A percentile compares a stretch with the other conserved stretches of the same genome.
Conservation (phyloP, 2,888 invertebrate species). For the Andricus quercusramuli region DNA sequence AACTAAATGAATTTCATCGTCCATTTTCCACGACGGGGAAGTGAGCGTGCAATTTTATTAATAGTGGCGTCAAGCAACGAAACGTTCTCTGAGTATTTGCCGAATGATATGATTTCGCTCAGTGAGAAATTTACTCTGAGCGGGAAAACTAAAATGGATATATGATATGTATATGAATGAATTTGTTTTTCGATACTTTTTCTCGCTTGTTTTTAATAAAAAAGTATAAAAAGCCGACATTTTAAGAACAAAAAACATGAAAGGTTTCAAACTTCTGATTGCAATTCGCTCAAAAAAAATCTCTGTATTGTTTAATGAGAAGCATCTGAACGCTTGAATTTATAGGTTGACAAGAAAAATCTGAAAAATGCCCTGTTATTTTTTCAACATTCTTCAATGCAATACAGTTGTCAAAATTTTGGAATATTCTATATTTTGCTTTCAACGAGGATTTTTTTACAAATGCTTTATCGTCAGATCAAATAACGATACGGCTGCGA, state of each 20-base stretch:
- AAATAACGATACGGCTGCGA: no score
- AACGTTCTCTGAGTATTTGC: constrained; percentile 11
- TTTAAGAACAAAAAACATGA: not conserved
- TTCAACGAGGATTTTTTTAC: no score
- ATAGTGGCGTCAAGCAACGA: constrained; percentile 35
- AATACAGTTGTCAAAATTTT: no score
- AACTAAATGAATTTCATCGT: constrained; percentile 58
- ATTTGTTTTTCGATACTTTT: not conserved
- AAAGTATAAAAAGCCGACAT: not conserved
- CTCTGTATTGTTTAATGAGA: no score
- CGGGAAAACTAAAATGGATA: not conserved
- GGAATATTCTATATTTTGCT: no score
- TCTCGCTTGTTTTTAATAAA: not conserved
- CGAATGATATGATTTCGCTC: constrained; percentile 20
- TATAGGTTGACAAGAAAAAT: no score
- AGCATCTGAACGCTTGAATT: no score
- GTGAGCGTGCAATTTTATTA: constrained; percentile 31
- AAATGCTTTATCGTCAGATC: no score
- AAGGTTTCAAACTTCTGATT: no score
- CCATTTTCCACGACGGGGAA: constrained; percentile 30
- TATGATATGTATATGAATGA: not conserved
- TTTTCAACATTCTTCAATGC: no score
- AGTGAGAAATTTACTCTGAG: not conserved
- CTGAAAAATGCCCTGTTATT: no score
- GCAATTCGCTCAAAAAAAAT: no score